Base-by-base conservation (phyloP, 2,113 vertebrate species). In the Hiodon tergisus region DNA sequence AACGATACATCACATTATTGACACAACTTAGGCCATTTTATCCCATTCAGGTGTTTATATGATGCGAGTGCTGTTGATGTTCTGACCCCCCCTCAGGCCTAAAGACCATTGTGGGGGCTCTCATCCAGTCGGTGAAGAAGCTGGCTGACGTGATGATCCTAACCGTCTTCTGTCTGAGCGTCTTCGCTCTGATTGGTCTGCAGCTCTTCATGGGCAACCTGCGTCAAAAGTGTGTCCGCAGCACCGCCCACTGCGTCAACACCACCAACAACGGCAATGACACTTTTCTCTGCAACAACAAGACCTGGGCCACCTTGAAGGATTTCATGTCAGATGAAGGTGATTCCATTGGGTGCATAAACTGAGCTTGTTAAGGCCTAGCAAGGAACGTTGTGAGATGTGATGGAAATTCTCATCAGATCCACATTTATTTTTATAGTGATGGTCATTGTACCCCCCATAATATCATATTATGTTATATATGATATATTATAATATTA, bases 191-290 rank as follows among this genome's bases (percentile, higher is more conserved):
- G 83, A 97, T 98, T 54, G 97, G 97, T 85, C 93, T 99, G 78
- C 97, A 99, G 89, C 97, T 98, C 70, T 99, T 99, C 87, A 99
- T 98, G 97, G 97, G 97, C 61, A 93, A 95, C 81, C 85, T 99
- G 77, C 84, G 94, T 57, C 94, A 99, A 81, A 99, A 99, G 80
- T 99, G 97, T n/a, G 79, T 99, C 73, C 93, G 95, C 60, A 91
- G 94, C 87, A 86, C 92, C 11, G 84, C 81, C 0, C 84, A 85
- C 50, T 93, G 91, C 11, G 61, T 91, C 65, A 96, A 96, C 59
- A 86, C 81, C 68, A 93, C 94, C 63, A 90, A 81, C 60, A 83
- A 82, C 73, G 9, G 89, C 0, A 92, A 86, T 8, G 83, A 90
- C 60, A 90, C 90, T 13, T 92, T 92, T 74, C 65, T 93, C 60